Evolutionary conservation across 2,888 invertebrate species (phyloP), one percentile per base, ranked within the genome.

Genomic region (Eristalis intricaria): DNA sequence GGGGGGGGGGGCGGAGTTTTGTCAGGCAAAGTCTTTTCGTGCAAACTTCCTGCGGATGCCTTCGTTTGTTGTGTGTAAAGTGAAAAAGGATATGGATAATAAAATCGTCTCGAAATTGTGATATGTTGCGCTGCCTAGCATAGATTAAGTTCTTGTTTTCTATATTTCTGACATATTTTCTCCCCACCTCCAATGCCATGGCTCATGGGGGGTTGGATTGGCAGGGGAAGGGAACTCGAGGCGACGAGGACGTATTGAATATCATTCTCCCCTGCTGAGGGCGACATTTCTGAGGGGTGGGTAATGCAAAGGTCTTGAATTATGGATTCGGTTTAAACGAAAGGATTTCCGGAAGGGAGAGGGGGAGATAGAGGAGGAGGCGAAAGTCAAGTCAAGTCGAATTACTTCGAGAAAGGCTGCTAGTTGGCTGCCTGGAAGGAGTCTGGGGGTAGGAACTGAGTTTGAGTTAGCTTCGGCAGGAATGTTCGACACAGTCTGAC

Each of bases 41-140:
- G 73, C 74, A 32, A 35, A 71, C 43, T 61, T 73, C 58, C 73
- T 65, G 50, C 63, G 68, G 70, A 85, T 76, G 76, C 22, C 58
- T 40, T 63, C 68, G 68, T 74, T 74, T 65, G 58, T 79, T 83
- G 78, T 87, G 74, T 68, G 83, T 68, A 74, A 83, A 83, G 71
- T 83, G 78, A 79, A 83, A 82, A 75, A 66, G 86, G 79, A 87
- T 87, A 83, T 71, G 75, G 70, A 76, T 83, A 87, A 79, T 87
- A 87, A 87, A 83, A 83, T 79, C 78, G 75, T 83, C 56, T 64
- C 26, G 43, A 65, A 66, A 83, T 87, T 78, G 65, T 75, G 74
- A 78, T 76, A 70, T 65, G 40, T n/a, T 61, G 58, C 13, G 15
- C 23, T n/a, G 19, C 8, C 50, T 19, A 8, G 50, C 1, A 58